These are phyloP conservation scores for Furcula furcula DNA, from an alignment of 2,888 invertebrate genomes.

Conservation along the genomic window DNA sequence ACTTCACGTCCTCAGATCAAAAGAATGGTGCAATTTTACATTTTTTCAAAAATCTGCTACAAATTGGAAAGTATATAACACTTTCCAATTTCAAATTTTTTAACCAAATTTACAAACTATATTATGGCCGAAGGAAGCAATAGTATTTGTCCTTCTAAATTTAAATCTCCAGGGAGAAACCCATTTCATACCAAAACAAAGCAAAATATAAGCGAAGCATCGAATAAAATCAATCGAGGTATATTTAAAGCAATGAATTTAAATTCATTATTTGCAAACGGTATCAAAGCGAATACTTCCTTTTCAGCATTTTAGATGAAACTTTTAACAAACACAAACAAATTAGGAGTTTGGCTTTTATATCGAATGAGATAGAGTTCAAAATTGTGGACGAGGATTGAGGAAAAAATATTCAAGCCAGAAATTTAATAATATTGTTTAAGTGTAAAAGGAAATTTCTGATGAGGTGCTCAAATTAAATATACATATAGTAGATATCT, in stretches of 20 bases:
- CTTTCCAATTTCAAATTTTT: no score
- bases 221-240: slow-evolving; percentile 25
- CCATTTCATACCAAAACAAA: neutral
- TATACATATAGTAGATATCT: slow-evolving; percentile 9
- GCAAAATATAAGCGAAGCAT: neutral
- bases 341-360: no score
- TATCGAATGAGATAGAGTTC: neutral
- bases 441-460: slow-evolving; percentile 17
- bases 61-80: no score
- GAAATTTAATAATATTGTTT: slow-evolving; percentile 24
- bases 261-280: slow-evolving; percentile 25
- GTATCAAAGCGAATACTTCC: slow-evolving; percentile 24
- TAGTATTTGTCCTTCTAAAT: neutral
- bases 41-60: no score
- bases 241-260: slow-evolving; percentile 22
- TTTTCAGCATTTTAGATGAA: slow-evolving; percentile 11
- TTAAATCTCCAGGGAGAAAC: neutral
- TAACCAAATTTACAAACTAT: no score
- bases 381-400: neutral
- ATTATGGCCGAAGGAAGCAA: no score
- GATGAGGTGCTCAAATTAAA: slow-evolving; percentile 12
- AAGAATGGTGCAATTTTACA: no score
- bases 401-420: slow-evolving; percentile 5
- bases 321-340: slow-evolving; percentile 9
- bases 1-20: no score